Evolutionary conservation across 2,888 invertebrate genomes (phyloP), one percentile per base, ranked within the genome.

Genomic region (Pseudococcus jackbeardsleyi): DNA sequence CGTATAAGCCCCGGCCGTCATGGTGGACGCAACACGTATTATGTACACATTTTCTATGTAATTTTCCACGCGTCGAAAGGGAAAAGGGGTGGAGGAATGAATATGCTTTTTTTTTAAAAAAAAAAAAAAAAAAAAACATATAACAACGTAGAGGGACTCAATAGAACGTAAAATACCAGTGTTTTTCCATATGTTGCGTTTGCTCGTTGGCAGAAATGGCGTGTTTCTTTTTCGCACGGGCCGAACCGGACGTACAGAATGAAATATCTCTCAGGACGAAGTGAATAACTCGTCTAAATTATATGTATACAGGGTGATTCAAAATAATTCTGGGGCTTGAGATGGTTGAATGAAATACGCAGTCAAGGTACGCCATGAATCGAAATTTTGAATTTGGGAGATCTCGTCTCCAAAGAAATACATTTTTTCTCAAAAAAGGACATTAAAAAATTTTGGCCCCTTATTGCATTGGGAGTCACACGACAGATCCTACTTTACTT

Each of bases 21-120:
- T 72, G 5, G 72, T 72, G 72, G 72, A 72, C 72, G 72, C 72
- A 72, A 72, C 72, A 72, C 33, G 72, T 72, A 33, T 26, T 22
- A 64, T 33, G 26, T 64, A 9, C n/a, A 15, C 15, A 12, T 72
- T 72, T 33, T 33, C 26, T 33, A 5, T 33, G 39, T 33, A 72
- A 33, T 64, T 22, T 64, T 22, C 1, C 72, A 26, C n/a, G 5
- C 17, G 17, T 17, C 33, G 17, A 11, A 26, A 26, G 26, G 33
- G 26, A 33, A 3, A 33, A 33, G 26, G 26, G 26, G 26, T n/a
- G 3, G 3, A 33, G 26, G 17, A 9, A 22, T 4, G 3, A 64
- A 22, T 64, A 22, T 64, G 64, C 11, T 12, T 6, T n/a, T 54
- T 54, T n/a, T n/a, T n/a, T n/a, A n/a, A n/a, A n/a, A n/a, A n/a